phyloP scores from a whole-genome alignment of 2,797 vertebrate genomes.

The Ammospiza maritima region DNA sequence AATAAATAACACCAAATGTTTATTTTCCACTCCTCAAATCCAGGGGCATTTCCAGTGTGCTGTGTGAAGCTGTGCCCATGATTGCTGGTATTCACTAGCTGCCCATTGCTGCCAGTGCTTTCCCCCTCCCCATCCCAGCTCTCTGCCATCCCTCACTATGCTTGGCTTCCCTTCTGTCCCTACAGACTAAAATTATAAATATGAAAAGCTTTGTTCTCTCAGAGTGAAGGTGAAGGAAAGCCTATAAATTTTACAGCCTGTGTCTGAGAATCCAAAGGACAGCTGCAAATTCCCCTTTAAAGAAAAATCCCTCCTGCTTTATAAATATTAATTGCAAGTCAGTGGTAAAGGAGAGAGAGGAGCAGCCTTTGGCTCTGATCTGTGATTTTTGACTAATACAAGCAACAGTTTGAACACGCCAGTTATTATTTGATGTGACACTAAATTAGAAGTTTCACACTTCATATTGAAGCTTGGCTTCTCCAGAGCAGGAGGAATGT shows the following conservation, averaged over 20 bases:
- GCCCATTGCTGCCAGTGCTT: neutral
- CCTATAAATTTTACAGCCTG: constrained; percentile 53
- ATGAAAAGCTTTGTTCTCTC: constrained; percentile 16
- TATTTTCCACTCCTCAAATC: neutral
- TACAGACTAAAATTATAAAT: constrained; percentile 18
- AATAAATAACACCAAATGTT: neutral
- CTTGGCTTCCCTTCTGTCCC: neutral
- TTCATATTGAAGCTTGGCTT: neutral
- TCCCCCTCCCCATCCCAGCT: neutral
- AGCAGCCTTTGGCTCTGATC: constrained; percentile 70
- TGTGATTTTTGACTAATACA: constrained; percentile 75
- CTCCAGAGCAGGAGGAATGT: neutral
- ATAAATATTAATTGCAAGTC: constrained; percentile 76
- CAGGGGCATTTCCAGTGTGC: neutral
- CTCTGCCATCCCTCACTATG: neutral
- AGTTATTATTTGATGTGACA: constrained; percentile 62
- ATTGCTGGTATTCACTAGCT: neutral
- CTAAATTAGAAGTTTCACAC: constrained; percentile 49
- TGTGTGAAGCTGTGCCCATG: rapidly evolving
- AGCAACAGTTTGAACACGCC: constrained; percentile 68
- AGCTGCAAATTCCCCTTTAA: constrained; percentile 38
- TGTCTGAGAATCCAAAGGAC: constrained; percentile 20
- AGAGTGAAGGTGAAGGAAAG: constrained; percentile 54
- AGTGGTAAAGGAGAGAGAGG: constrained; percentile 45
- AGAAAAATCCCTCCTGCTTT: constrained; percentile 44